Percentiles rank a stretch among this genome's conserved stretches.
Evolutionary conservation across 2,113 vertebrate species (phyloP).

Genomic region (Poecile atricapillus): DNA sequence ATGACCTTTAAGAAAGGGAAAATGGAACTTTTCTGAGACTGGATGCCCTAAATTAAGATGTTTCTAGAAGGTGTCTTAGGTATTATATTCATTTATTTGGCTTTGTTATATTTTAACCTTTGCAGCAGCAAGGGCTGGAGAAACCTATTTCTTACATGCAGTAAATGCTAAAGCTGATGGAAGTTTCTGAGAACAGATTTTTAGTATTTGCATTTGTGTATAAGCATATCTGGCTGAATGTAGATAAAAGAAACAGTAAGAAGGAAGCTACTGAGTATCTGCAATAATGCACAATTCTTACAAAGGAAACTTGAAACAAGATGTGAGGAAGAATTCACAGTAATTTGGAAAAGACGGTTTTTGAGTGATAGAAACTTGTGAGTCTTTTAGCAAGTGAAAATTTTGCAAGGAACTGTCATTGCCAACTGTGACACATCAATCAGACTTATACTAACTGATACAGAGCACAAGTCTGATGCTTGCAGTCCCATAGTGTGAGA

Average conservation of each 20-base stretch:
- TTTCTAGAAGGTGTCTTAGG: background rate
- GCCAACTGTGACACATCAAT: background rate
- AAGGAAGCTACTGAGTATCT: background rate
- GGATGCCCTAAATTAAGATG: background rate
- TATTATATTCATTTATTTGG: background rate
- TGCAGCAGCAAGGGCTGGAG: background rate
- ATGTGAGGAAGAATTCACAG: background rate
- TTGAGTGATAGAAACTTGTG: background rate
- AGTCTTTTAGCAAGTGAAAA: background rate
- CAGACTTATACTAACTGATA: background rate
- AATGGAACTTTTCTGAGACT: background rate
- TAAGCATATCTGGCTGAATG: background rate
- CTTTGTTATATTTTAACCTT: background rate
- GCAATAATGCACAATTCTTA: background rate
- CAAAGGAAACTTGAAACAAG: background rate
- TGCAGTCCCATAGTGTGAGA: background rate
- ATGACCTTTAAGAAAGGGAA: background rate
- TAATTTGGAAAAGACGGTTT: background rate
- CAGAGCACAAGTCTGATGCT: background rate
- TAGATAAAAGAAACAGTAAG: background rate
- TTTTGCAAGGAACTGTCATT: background rate
- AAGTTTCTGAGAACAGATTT: background rate
- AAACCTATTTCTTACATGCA: background rate
- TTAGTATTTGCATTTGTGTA: background rate
- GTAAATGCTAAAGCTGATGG: background rate